phyloP scores from a whole-genome alignment of 1,140 invertebrate species.

The Macrocentrus cingulum region DNA sequence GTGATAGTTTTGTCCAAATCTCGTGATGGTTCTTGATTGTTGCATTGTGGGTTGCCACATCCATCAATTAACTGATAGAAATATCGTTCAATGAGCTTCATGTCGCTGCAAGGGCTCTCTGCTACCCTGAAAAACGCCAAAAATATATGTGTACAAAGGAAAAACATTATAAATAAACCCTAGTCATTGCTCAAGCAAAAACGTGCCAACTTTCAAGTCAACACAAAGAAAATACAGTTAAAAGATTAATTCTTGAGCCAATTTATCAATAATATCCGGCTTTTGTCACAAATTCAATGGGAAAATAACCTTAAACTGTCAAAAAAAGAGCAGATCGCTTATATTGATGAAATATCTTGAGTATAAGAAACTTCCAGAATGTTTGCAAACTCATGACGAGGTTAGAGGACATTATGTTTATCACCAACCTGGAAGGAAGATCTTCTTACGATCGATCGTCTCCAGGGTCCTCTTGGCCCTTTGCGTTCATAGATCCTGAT shows the following conservation, averaged over 20 bases:
- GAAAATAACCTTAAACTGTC: no score
- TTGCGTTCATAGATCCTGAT: constrained; percentile 53
- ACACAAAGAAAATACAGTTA: no score
- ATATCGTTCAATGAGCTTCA: constrained; percentile 90
- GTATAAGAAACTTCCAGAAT: neutral
- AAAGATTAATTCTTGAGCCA: no score
- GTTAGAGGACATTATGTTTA: constrained; percentile 2
- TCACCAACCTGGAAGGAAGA: constrained; percentile 58
- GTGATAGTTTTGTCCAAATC: no score
- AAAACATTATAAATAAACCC: constrained; percentile 8
- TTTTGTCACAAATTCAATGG: no score
- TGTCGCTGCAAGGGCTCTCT: constrained; percentile 65
- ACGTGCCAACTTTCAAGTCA: no score
- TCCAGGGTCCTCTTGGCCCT: constrained; percentile 57
- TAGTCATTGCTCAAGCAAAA: neutral
- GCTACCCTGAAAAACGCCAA: constrained; percentile 46
- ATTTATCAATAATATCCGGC: no score
- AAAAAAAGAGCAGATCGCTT: neutral
- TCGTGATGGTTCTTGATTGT: no score
- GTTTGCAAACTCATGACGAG: neutral
- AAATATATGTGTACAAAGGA: neutral
- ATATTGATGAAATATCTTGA: neutral
- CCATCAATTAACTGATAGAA: constrained; percentile 90
- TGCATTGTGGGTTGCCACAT: constrained; percentile 82
- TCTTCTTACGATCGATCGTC: no score